Evolutionary conservation across 2,113 vertebrate genomes (phyloP), one percentile per base, ranked within the genome.

Genomic region (Pseudopipra pipra): DNA sequence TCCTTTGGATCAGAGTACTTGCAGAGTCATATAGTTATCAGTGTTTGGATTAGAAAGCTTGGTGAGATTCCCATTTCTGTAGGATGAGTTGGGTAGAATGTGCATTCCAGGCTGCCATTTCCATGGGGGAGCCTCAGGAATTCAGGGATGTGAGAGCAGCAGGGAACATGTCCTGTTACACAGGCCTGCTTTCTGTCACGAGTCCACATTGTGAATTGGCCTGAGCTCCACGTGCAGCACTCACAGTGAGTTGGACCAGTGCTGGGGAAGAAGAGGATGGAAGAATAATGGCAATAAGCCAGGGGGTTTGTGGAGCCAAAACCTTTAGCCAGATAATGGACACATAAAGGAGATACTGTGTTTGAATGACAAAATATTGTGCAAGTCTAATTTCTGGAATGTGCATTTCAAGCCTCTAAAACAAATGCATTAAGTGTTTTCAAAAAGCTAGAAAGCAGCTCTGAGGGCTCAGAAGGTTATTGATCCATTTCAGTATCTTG

Each of bases 181-280:
- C 68, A 68, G 66, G 58, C 95, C 95, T 94, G 93, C 28, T 92
- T 85, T 95, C 73, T 68, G n/a, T 93, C 92, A 87, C 33, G 51
- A 67, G 65, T 89, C 93, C 92, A 65, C 3, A 1, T 84, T 88
- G 92, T 52, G 90, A 84, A 81, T 84, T 68, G 61, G 72, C 59
- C 78, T 94, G 19, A 2, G 83, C 79, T 93, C 68, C 87, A 33
- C 0, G 27, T 90, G 85, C 92, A 90, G 68, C 70, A n/a, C 91
- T 89, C 6, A 5, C 28, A 15, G n/a, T 77, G 85, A 81, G 30
- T 33, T 91, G 93, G 72, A 74, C 87, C 70, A 24, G 41, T 52
- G 62, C 4, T 80, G 24, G 52, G 54, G 52, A 61, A 68, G 77
- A 71, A 24, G 56, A 71, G 58, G 68, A 47, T 90, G 67, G 68